Conservation (phyloP, 1,140 invertebrate species). For the Ceratina japonica region DNA sequence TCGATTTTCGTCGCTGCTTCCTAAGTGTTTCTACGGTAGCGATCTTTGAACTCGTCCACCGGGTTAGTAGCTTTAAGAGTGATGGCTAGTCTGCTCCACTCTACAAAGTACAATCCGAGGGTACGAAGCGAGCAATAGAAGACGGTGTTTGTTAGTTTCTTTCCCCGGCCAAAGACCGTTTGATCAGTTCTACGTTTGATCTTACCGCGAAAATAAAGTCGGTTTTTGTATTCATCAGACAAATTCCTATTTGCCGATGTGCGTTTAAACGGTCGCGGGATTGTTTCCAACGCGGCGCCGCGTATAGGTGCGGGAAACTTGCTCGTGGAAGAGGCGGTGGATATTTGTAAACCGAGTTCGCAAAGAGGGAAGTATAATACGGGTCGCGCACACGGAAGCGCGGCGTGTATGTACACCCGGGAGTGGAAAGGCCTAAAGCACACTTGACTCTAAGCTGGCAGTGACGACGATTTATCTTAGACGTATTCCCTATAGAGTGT, state of each 20-base stretch:
- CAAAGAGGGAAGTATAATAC: conserved; percentile 13
- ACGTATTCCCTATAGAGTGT: conserved; percentile 64
- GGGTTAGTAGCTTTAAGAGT: not conserved
- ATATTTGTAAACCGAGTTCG: conserved; percentile 19
- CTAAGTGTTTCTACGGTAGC: not conserved
- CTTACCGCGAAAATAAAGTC: no score
- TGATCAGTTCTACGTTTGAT: not conserved
- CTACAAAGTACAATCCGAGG: not conserved
- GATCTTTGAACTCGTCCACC: conserved; percentile 13
- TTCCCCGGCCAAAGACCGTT: no score
- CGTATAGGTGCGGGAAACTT: not conserved
- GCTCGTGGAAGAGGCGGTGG: no score
- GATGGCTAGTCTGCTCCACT: not conserved
- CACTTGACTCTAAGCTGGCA: conserved; percentile 64
- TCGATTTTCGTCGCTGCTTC: conserved; percentile 14
- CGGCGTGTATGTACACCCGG: not conserved
- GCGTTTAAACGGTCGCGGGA: not conserved
- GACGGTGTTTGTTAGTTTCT: no score
- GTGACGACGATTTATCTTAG: conserved; percentile 73
- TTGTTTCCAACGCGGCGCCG: not conserved
- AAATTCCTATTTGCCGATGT: no score
- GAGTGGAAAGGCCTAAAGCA: conserved; percentile 35
- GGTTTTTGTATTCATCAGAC: no score
- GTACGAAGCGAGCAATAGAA: not conserved
- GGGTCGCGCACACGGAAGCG: conserved; percentile 3